These are phyloP conservation scores for Poeciliopsis occidentalis DNA, from an alignment of 2,113 vertebrate genomes.

Conservation along the genomic window DNA sequence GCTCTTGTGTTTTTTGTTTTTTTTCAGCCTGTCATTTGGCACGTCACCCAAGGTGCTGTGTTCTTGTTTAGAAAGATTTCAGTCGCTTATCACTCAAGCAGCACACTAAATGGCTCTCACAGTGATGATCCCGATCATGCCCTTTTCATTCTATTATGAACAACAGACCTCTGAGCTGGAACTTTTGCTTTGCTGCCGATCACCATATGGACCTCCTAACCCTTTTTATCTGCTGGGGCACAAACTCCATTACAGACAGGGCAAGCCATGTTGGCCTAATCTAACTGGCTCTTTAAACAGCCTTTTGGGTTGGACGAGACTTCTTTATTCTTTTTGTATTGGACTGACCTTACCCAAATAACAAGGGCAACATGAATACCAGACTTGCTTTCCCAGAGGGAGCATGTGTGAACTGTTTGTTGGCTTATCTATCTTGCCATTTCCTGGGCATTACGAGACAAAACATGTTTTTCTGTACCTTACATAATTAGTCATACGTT, in stretches of 20 bases:
- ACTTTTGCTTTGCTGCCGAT: constrained; percentile 28
- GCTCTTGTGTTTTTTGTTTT: constrained; percentile 4
- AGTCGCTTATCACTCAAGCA: constrained; percentile 18
- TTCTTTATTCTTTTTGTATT: constrained; percentile 8
- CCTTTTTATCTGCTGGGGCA: constrained; percentile 47
- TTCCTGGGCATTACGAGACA: not conserved
- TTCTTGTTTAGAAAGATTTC: constrained; percentile 2
- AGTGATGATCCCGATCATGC: constrained; percentile 26
- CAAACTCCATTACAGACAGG: constrained; percentile 57
- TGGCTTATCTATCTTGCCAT: not conserved
- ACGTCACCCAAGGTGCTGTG: constrained; percentile 13
- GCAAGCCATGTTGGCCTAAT: constrained; percentile 36
- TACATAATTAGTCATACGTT: not conserved
- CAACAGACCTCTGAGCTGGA: constrained; percentile 28
- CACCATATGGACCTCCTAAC: constrained; percentile 15
- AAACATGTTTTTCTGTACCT: not conserved
- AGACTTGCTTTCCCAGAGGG: not conserved
- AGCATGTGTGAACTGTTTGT: not conserved
- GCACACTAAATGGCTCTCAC: not conserved
- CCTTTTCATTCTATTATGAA: constrained; percentile 40
- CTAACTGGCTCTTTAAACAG: constrained; percentile 50
- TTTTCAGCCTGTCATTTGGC: constrained; percentile 1
- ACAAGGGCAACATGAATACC: not conserved
- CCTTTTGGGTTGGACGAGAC: constrained; percentile 28
- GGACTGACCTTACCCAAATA: constrained; percentile 34